Evolutionary conservation across 1,140 invertebrate genomes (phyloP).

Genomic region (Brachionus plicatilis): DNA sequence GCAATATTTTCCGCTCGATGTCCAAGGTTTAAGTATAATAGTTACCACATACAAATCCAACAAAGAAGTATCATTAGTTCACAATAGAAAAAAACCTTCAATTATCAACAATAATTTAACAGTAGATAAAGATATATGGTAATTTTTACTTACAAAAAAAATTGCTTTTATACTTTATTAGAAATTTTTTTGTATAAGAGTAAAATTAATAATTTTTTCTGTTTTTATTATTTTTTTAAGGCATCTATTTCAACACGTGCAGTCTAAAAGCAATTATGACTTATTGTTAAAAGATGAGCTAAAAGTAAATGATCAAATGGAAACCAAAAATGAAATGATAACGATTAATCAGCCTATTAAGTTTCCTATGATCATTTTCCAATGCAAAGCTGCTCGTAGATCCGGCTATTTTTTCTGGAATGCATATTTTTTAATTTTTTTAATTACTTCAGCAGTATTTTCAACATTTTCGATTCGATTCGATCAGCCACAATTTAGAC

Average conservation of each 20-base stretch:
- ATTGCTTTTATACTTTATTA: neutral
- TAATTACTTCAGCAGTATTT: slow-evolving; percentile 54
- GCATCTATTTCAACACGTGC: slow-evolving; percentile 44
- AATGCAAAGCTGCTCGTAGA: slow-evolving; percentile 43
- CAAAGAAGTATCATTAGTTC: slow-evolving; percentile 34
- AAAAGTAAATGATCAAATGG: slow-evolving; percentile 40
- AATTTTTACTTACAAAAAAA: neutral
- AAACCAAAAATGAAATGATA: neutral
- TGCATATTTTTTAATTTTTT: slow-evolving; percentile 46
- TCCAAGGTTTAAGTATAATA: slow-evolving; percentile 39
- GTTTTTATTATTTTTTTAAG: slow-evolving; percentile 12
- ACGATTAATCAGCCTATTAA: neutral
- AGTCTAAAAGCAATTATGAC: slow-evolving; percentile 43
- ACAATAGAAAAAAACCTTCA: slow-evolving; percentile 29
- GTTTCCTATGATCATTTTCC: slow-evolving; percentile 41
- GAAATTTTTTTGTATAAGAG: neutral
- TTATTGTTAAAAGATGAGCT: slow-evolving; percentile 13
- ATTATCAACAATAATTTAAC: slow-evolving; percentile 39
- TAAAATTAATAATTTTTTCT: neutral
- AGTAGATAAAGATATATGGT: slow-evolving; percentile 39
- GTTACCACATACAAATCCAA: slow-evolving; percentile 38
- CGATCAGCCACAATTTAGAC: slow-evolving; percentile 50
- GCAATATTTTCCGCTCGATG: neutral
- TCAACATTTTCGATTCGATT: slow-evolving; percentile 55
- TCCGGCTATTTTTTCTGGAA: slow-evolving; percentile 47